Base-by-base conservation (phyloP, 2,113 vertebrate genomes). In the Phainopepla nitens region DNA sequence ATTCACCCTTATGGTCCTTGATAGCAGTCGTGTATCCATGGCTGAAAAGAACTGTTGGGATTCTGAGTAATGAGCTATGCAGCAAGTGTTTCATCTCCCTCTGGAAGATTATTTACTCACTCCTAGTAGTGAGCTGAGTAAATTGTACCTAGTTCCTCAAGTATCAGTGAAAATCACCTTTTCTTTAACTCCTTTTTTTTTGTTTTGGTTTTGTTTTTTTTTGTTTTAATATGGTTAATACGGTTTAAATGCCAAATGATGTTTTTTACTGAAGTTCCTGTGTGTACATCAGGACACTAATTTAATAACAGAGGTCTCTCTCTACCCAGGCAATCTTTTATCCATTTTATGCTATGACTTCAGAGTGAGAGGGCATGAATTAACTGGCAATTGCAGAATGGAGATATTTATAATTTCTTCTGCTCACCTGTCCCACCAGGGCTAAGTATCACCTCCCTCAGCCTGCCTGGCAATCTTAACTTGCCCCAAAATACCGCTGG, bases 191-290 rank as follows among this genome's bases (percentile, higher is more conserved):
- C 13, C 31, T 49, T 28, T 6, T 28, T 33, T 47, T 31, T 47
- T 47, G 19, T 42, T 64, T 36, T 10, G 12, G 12, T 9, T 39
- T 39, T 10, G 12, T 39, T 9, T 39, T 39, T 39, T 39, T 39
- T 39, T 39, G 12, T 10, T 9, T 39, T 39, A 39, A 39, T 39
- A 39, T 39, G 39, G 39, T 49, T n/a, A 42, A 16, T 78, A 23
- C 0, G 1, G 12, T 69, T 54, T 77, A 70, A 69, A 22, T 76
- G 53, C 41, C 10, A 61, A 35, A 28, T 0, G 0, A 7, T 28
- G 21, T 31, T 80, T 86, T 88, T 86, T 76, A 50, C 41, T 8
- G 27, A 36, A 73, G 9, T 4, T 65, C 18, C 15, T 28, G 4
- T 45, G 12, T 79, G 8, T 54, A 4, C 19, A 23, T 70, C 18